Evolutionary conservation across 2,797 vertebrate genomes (phyloP).

Genomic region (Pelochelys cantorii): DNA sequence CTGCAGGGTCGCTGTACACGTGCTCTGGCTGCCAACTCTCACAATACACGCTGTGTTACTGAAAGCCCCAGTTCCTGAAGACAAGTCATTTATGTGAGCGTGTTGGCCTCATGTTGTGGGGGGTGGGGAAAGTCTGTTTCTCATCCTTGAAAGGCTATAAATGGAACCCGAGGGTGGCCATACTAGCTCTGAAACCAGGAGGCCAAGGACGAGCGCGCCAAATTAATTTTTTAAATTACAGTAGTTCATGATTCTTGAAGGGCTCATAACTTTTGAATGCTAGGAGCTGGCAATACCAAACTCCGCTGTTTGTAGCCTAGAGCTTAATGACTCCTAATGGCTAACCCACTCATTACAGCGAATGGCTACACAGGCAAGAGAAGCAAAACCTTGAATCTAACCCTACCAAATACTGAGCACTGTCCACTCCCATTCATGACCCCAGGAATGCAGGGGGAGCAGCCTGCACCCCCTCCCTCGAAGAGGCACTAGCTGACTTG

Average conservation of each 20-base stretch:
- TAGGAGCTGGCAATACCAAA: not conserved
- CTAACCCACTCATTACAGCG: not conserved
- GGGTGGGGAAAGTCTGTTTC: not conserved
- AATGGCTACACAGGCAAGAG: not conserved
- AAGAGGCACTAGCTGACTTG: too few relatives aligned
- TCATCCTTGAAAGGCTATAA: not conserved
- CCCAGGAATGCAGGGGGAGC: not conserved
- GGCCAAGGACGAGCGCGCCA: not conserved
- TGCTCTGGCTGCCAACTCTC: not conserved
- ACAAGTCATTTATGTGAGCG: not conserved
- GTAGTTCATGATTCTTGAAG: too few relatives aligned
- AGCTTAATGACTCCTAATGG: not conserved
- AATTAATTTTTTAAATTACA: not conserved
- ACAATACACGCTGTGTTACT: not conserved
- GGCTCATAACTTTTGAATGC: not conserved
- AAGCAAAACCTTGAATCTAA: not conserved
- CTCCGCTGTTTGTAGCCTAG: not conserved
- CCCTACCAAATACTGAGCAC: not conserved
- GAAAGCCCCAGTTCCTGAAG: not conserved
- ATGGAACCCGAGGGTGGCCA: fast-evolving
- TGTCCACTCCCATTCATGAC: not conserved
- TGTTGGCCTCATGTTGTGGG: not conserved
- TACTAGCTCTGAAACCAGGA: not conserved
- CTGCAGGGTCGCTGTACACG: not conserved
- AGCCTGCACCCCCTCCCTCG: not conserved